Percentiles rank a stretch among this genome's conserved stretches.
phyloP scores from a whole-genome alignment of 1,140 invertebrate species.

The Diachasma alloeum region DNA sequence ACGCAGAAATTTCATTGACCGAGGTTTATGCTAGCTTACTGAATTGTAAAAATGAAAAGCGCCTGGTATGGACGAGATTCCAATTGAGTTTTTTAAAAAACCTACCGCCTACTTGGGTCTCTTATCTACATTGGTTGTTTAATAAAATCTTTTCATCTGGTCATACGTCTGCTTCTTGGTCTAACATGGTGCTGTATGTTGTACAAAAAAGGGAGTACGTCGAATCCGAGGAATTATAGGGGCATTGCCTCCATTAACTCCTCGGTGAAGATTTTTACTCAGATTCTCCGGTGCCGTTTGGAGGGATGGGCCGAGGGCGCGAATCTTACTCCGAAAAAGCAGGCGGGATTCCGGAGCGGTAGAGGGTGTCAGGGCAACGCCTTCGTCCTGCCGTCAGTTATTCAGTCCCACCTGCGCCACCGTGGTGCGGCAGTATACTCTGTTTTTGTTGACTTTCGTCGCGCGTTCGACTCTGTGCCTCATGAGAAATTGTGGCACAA shows the following conservation, averaged over 20 bases:
- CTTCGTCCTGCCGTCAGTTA: background rate
- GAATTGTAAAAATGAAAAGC: conserved; percentile 5
- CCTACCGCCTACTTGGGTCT: background rate
- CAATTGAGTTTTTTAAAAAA: background rate
- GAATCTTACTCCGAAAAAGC: conserved; percentile 2
- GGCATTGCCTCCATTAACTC: background rate
- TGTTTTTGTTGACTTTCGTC: background rate
- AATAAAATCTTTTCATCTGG: background rate
- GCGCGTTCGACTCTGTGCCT: background rate
- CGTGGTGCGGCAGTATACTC: background rate
- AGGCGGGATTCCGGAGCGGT: conserved; percentile 18
- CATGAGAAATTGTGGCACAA: background rate
- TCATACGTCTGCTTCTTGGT: background rate
- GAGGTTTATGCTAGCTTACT: background rate
- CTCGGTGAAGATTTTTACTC: background rate
- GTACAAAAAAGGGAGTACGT: background rate
- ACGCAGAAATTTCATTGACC: background rate
- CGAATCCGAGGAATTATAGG: background rate
- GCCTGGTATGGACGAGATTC: background rate
- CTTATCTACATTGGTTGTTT: background rate
- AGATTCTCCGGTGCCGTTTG: background rate
- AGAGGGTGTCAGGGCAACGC: background rate
- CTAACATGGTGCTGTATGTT: background rate
- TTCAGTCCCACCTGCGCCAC: background rate
- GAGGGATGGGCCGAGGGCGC: too few species aligned